Base-by-base conservation (phyloP, 2,113 vertebrate species). In the Nematolebias whitei region DNA sequence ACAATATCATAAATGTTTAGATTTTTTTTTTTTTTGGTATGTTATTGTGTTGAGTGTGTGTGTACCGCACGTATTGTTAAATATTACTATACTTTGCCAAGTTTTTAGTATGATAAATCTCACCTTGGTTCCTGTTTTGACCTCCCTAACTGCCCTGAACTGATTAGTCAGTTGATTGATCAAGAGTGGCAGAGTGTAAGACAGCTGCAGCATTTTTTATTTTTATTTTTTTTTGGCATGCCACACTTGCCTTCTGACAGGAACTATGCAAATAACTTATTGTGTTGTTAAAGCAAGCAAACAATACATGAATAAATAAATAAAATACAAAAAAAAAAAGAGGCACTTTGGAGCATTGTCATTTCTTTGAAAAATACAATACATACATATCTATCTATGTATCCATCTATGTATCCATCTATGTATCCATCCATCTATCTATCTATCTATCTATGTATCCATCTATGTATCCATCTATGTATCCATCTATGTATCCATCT, bases 121-220 rank as follows among this genome's bases (percentile, higher is more conserved):
- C 22, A 43, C 39, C 32, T 38, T 43, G 20, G 11, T 15, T 51
- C 23, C 4, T 7, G 11, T 2, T 47, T 10, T 47, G 44, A 16
- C 14, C 29, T 44, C 9, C 73, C 53, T 71, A 7, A 52, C 29
- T 23, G 18, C 50, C 24, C 16, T 52, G 16, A 10, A 54, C 19
- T 54, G 52, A 54, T 6, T 35, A 18, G 29, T 19, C 29, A 19
- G 52, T 11, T 35, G 29, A 54, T 54, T n/a, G 52, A 44, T 60
- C 16, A 47, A 45, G 44, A 41, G 43, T 58, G 14, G 39, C 15
- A 16, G 15, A 3, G 16, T 58, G 22, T 16, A 45, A 24, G 24
- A 57, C 39, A 41, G n/a, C 41, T 60, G 16, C 57, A n/a, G n/a
- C n/a, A n/a, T n/a, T n/a, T n/a, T n/a, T n/a, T n/a, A n/a, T n/a